These are phyloP conservation scores for Taphrorychus bicolor DNA, from an alignment of 2,888 invertebrate genomes.

Conservation along the genomic window DNA sequence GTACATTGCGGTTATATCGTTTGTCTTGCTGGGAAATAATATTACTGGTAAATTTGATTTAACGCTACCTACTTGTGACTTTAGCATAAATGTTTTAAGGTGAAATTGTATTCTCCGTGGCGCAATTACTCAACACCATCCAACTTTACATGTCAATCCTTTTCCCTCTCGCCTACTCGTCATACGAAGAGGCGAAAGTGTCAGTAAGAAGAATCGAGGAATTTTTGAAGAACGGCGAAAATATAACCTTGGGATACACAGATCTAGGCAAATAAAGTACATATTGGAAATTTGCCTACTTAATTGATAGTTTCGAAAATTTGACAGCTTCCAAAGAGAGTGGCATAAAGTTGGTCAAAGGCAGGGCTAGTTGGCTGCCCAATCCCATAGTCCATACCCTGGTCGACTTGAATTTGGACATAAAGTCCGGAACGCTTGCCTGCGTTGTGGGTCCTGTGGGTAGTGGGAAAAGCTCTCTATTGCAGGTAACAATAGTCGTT, in stretches of 20 bases:
- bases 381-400: slow-evolving; percentile 57
- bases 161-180: slow-evolving; percentile 48
- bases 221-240: slow-evolving; percentile 47
- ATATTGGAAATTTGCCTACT: not conserved
- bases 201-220: slow-evolving; percentile 51
- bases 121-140: slow-evolving; percentile 78
- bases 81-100: slow-evolving; percentile 50
- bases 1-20: slow-evolving; percentile 80
- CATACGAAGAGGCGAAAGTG: slow-evolving; percentile 51
- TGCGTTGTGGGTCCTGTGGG: slow-evolving; percentile 71
- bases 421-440: slow-evolving; percentile 59
- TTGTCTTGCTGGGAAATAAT: slow-evolving; percentile 70
- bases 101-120: slow-evolving; percentile 76
- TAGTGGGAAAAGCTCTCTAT: slow-evolving; percentile 72
- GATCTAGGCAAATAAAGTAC: slow-evolving; percentile 16
- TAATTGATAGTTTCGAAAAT: not conserved
- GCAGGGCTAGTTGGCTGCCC: slow-evolving; percentile 51
- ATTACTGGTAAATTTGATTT: no score
- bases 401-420: slow-evolving; percentile 60
- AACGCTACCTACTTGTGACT: no score
- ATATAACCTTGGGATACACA: slow-evolving; percentile 15
- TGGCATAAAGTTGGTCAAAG: slow-evolving; percentile 40
- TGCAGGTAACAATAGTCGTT: no score
- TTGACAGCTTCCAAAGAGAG: not conserved
- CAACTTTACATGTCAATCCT: slow-evolving; percentile 56